Percentiles rank a stretch among this genome's conserved stretches.
Evolutionary conservation across 2,888 invertebrate species (phyloP).

Genomic region (Orthosia cruda): DNA sequence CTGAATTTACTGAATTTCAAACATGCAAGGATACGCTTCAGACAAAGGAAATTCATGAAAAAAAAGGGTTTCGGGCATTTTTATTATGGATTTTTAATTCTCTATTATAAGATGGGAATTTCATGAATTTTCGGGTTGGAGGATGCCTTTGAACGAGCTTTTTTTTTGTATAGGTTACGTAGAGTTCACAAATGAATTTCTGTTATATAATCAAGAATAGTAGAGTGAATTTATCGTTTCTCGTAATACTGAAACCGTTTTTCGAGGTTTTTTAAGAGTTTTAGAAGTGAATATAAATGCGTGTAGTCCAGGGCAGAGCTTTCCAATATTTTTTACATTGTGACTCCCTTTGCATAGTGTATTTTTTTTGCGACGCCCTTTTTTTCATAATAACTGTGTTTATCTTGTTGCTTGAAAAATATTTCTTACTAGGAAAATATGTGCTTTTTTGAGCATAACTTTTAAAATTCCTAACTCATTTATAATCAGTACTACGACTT

Average conservation of each 20-base stretch:
- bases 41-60: slow-evolving; percentile 50
- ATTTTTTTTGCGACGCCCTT: too few species aligned
- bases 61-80: slow-evolving; percentile 33
- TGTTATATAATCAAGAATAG: not conserved
- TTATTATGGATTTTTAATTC: slow-evolving; percentile 20
- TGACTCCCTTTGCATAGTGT: too few species aligned
- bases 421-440: too few species aligned
- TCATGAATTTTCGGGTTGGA: not conserved
- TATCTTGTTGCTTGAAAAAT: too few species aligned
- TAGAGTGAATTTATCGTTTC: too few species aligned
- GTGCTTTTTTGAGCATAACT: too few species aligned
- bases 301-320: not conserved
- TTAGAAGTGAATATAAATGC: not conserved
- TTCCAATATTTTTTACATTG: too few species aligned
- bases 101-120: slow-evolving; percentile 1
- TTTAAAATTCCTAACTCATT: too few species aligned
- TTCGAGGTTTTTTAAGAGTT: not conserved
- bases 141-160: not conserved
- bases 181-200: not conserved
- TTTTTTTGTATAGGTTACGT: not conserved
- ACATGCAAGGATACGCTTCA: slow-evolving; percentile 20
- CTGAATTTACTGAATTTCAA: slow-evolving; percentile 30
- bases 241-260: not conserved
- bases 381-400: too few species aligned
- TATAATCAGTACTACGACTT: too few species aligned